Base-by-base conservation (phyloP, 2,797 vertebrate genomes). In the Lacerta viridis region DNA sequence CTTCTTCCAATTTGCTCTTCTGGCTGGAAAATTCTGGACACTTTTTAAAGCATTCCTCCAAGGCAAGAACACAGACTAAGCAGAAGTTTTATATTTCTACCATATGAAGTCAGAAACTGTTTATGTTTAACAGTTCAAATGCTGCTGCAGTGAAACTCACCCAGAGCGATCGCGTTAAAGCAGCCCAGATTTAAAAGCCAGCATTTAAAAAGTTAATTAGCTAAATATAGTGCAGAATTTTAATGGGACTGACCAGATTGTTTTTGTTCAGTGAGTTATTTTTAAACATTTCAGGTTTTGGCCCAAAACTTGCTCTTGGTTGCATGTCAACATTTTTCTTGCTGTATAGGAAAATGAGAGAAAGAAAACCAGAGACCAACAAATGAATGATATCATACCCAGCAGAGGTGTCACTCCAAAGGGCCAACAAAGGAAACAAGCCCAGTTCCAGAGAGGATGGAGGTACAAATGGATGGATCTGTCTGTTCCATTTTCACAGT, bases 151-250 rank as follows among this genome's bases (percentile, higher is more conserved):
- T 3, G 27, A 17, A 84, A 20, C 4, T 61, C 74, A 10, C 27
- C 69, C 59, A 85, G 64, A 87, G 88, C 20, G 80, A 83, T 50
- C 33, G 68, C 88, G 15, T 80, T 83, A 39, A 55, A 36, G 17
- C 0, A 2, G 39, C 9, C 1, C 74, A 41, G 61, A 83, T 50
- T 64, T 15, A 33, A 78, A 75, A 0, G 0, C n/a, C 0, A 2
- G 8, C 2, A 72, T 74, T 68, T 66, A 80, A 11, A 78, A 64
- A n/a, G 69, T 87, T 84, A 75, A 25, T 25, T 81, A 74, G 76
- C 55, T 80, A 87, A 87, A 86, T 41, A 46, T 0, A 64, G 36
- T 74, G 18, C 64, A 17, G 68, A 29, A 2, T 88, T n/a, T 84
- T 46, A 85, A 77, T 61, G n/a, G 66, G 69, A 80, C 29, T 5